Evolutionary conservation across 1,140 invertebrate genomes (phyloP).

Genomic region (Hycleus cichorii): DNA sequence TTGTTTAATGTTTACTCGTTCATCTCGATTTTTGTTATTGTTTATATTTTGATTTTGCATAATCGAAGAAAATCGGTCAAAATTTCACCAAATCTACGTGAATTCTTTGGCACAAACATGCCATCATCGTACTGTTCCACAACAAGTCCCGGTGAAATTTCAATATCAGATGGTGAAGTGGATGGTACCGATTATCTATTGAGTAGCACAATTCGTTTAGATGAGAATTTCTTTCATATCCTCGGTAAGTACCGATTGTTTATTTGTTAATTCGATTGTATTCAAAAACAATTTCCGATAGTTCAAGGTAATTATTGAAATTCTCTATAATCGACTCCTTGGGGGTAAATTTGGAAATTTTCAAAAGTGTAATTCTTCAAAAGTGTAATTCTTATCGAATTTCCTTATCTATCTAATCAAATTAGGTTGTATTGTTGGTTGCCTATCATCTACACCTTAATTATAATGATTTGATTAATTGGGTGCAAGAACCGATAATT

Average conservation of each 20-base stretch:
- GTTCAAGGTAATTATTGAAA: background rate
- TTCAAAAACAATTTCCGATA: background rate
- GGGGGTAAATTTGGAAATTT: no score
- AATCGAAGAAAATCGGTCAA: constrained; percentile 1
- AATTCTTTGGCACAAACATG: constrained; percentile 19
- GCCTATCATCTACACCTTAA: no score
- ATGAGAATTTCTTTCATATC: constrained; percentile 50
- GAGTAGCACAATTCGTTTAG: constrained; percentile 50
- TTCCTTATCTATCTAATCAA: no score
- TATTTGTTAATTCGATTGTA: background rate
- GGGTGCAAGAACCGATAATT: no score
- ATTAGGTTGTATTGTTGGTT: no score
- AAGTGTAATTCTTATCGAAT: no score
- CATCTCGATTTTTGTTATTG: background rate
- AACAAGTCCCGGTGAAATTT: constrained; percentile 35
- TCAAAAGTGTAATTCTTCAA: no score
- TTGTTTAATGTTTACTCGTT: background rate
- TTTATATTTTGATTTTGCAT: constrained; percentile 3
- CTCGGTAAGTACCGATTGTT: constrained; percentile 43
- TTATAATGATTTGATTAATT: no score
- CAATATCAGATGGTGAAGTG: constrained; percentile 44
- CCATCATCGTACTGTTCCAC: constrained; percentile 31
- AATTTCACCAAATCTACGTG: background rate
- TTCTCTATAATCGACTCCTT: no score
- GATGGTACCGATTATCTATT: constrained; percentile 53